Evolutionary conservation across 53 echinoderm and acorn worm species (phyloP).

Genomic region (Echinarachnius parma): DNA sequence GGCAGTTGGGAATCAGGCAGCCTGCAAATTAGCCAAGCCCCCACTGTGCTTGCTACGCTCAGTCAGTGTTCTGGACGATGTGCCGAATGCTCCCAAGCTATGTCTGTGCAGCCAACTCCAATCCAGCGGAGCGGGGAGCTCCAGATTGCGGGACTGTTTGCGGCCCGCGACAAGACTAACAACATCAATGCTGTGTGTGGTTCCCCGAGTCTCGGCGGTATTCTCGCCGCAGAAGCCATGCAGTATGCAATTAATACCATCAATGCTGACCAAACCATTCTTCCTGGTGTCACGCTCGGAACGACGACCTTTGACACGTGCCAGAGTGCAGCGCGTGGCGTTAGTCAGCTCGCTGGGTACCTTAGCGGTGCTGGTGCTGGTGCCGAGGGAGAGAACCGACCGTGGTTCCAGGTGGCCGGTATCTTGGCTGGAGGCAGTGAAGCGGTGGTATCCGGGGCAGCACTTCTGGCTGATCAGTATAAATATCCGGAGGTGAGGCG

Average conservation of each 20-base stretch:
- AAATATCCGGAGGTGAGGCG: constrained; percentile 66
- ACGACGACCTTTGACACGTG: constrained; percentile 78
- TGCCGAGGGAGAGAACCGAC: constrained; percentile 21
- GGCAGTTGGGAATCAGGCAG: constrained; percentile 65
- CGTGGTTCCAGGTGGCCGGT: constrained; percentile 63
- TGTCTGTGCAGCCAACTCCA: not conserved
- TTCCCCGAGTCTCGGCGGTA: constrained; percentile 47
- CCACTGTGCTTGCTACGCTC: not conserved
- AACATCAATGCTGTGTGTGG: constrained; percentile 59
- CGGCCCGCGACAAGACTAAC: constrained; percentile 48
- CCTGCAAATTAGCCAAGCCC: constrained; percentile 23
- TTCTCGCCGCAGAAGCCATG: constrained; percentile 74
- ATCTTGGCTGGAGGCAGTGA: constrained; percentile 63
- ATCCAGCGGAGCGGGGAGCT: constrained; percentile 51
- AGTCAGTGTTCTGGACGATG: constrained; percentile 74
- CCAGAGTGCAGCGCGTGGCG: constrained; percentile 52
- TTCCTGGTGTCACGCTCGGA: constrained; percentile 63
- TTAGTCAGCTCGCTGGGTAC: constrained; percentile 61
- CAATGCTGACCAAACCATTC: constrained; percentile 56
- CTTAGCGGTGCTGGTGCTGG: constrained; percentile 42
- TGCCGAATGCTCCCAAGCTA: constrained; percentile 52
- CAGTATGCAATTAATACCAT: constrained; percentile 70
- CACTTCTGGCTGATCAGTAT: constrained; percentile 54
- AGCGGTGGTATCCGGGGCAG: constrained; percentile 35
- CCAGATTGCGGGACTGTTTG: constrained; percentile 74